Evolutionary conservation across 53 echinoderm and acorn worm species (phyloP).

Genomic region (Echinarachnius parma): DNA sequence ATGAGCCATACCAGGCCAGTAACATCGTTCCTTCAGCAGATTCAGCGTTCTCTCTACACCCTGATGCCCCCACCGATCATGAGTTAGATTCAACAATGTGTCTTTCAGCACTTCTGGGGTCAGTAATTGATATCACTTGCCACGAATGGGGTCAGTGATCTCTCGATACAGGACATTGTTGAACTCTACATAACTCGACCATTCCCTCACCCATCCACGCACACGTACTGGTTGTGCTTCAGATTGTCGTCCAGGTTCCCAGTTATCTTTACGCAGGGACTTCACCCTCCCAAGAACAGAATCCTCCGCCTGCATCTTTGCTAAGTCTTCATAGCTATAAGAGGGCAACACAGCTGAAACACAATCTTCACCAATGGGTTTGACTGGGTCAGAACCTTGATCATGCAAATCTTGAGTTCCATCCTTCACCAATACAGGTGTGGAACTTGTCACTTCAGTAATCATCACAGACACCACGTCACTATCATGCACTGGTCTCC

Average conservation of each 20-base stretch:
- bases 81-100: constrained; percentile 27
- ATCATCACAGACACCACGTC: constrained; percentile 1
- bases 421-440: not conserved
- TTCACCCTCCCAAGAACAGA: constrained; percentile 22
- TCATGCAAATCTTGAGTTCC: not conserved
- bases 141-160: constrained; percentile 9
- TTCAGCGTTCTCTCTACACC: constrained; percentile 34
- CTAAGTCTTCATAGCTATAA: constrained; percentile 39
- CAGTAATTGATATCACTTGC: constrained; percentile 30
- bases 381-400: not conserved
- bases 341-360: constrained; percentile 56
- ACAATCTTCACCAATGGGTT: not conserved
- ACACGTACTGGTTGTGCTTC: not conserved
- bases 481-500: constrained; percentile 5
- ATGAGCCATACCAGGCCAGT: constrained; percentile 40
- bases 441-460: not conserved
- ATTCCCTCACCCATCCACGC: constrained; percentile 39
- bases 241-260: constrained; percentile 43
- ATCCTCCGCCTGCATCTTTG: constrained; percentile 52
- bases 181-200: constrained; percentile 1
- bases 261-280: constrained; percentile 20
- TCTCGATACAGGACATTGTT: constrained; percentile 23
- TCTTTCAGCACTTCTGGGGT: constrained; percentile 20
- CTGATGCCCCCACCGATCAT: constrained; percentile 56
- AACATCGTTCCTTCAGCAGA: constrained; percentile 31